Base-by-base conservation (phyloP, 2,888 invertebrate species). In the Drosophila macrospina region DNA sequence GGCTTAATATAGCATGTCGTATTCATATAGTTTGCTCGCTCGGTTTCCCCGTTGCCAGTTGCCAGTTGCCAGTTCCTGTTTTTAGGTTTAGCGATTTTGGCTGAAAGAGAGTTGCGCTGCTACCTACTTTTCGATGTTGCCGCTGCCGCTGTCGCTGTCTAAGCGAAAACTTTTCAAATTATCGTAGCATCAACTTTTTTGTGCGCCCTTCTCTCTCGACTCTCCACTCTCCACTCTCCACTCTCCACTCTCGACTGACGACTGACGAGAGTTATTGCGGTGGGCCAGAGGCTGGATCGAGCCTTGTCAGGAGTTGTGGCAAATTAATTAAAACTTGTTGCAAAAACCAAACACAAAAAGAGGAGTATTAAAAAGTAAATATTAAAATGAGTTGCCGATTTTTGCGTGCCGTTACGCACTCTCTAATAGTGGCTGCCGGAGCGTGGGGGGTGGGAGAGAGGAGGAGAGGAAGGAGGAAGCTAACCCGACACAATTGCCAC, bases 311-410 rank as follows among this genome's bases (percentile, higher is more conserved):
- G 68, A 84, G 80, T 73, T 82, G 80, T 52, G 81, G 86, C 88
- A 85, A 85, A 85, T 85, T 87, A 85, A 85, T 85, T 85, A 85
- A 85, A 85, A 85, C 85, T 85, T 85, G 88, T 86, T 87, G 78
- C 83, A 52, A 67, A 65, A 72, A 63, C 55, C 48, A 50, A 55
- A 71, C 61, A 60, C 52, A 63, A 65, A 67, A 64, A 76, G 15
- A 42, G 67, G 20, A 4, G 51, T 3, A 11, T 10, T 60, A 47
- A 55, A 61, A 44, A 50, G 54, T 37, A 61, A 61, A 68, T 47
- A 47, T 34, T 37, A 20, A 65, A 75, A 69, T 77, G 60, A 75
- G 63, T 65, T 56, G 65, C 50, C 51, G 60, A 57, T 69, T 66
- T 77, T 78, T 48, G 64, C 47, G 48, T 59, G 30, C 47, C 48